Base-by-base conservation (phyloP, 2,797 vertebrate genomes). In the Chaetophractus vellerosus region DNA sequence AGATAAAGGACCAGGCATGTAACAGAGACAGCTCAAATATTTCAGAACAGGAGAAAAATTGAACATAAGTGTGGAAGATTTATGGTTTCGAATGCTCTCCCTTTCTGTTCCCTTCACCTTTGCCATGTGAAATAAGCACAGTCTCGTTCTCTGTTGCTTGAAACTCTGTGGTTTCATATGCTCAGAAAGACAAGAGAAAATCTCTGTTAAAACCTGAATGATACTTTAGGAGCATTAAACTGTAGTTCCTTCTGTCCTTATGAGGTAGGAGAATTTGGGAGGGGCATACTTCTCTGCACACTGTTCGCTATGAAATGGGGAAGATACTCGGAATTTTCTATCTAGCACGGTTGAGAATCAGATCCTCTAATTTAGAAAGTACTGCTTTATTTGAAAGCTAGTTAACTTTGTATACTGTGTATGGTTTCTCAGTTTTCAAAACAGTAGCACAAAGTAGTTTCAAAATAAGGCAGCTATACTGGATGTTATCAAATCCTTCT, bases 401-500 rank as follows among this genome's bases (percentile, higher is more conserved):
- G 9, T 74, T 19, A 41, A 41, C 6, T 16, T 1, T 28, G 1
- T 28, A 5, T 11, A 15, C 28, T 16, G 2, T 41, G 11, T 57
- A 14, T 41, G 16, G 19, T 68, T 10, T 89, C 71, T 90, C 36
- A 31, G 41, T 41, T 94, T 94, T 71, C 91, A 36, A 26, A 63
- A 78, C 64, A 87, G 26, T 84, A 75, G 36, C 61, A 15, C 26
- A 9, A 21, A 48, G 59, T 16, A 21, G 72, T 85, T 68, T 72
- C 14, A 72, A 64, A 45, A 38, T 5, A 5, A 64, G 38, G 19
- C n/a, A n/a, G 2, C n/a, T 61, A 12, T 31, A 50, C 5, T 90
- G 36, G 38, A 21, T 72, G 61, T 61, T 33, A n/a, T 36, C 45
- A 63, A 74, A n/a, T 82, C 69, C 33, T 45, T 24, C 36, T 68